These are phyloP conservation scores for Asbolus verrucosus DNA, from an alignment of 1,140 invertebrate species.

Conservation along the genomic window DNA sequence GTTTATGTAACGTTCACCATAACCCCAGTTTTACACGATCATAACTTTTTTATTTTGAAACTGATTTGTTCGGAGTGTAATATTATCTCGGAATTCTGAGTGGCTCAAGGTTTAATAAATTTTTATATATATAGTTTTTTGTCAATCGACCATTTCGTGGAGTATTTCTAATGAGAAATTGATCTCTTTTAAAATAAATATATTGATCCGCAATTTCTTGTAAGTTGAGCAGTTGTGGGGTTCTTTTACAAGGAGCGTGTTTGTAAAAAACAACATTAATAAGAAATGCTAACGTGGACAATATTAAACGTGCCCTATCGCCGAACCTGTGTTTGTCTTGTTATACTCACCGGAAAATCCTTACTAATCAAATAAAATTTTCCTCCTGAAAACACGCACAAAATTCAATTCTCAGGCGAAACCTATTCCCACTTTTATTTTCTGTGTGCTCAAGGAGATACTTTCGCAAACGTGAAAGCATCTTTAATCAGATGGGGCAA, in stretches of 20 bases:
- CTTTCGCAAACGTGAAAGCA: constrained; percentile 27
- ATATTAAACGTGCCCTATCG: constrained; percentile 46
- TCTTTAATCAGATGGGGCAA: constrained; percentile 25
- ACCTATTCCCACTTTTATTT: constrained; percentile 14
- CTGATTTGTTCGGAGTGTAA: too few relatives aligned
- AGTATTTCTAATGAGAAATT: too few relatives aligned
- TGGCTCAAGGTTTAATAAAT: too few relatives aligned
- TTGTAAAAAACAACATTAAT: constrained; percentile 41
- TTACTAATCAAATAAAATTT: constrained; percentile 40
- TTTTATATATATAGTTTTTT: too few relatives aligned
- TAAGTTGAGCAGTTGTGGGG: too few relatives aligned
- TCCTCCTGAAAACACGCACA: constrained; percentile 35
- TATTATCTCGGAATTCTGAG: too few relatives aligned
- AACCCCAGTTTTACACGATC: too few relatives aligned
- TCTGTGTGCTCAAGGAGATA: not conserved
- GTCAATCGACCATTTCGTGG: too few relatives aligned
- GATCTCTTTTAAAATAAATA: too few relatives aligned
- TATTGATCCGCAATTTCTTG: too few relatives aligned
- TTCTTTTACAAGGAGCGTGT: not conserved
- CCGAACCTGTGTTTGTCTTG: constrained; percentile 30
- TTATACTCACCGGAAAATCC: constrained; percentile 34
- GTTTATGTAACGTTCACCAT: constrained; percentile 6
- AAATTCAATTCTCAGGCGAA: constrained; percentile 15
- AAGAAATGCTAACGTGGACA: constrained; percentile 47
- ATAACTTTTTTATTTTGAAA: too few relatives aligned